Conservation (phyloP, 2,113 vertebrate species). For the Calypte anna region DNA sequence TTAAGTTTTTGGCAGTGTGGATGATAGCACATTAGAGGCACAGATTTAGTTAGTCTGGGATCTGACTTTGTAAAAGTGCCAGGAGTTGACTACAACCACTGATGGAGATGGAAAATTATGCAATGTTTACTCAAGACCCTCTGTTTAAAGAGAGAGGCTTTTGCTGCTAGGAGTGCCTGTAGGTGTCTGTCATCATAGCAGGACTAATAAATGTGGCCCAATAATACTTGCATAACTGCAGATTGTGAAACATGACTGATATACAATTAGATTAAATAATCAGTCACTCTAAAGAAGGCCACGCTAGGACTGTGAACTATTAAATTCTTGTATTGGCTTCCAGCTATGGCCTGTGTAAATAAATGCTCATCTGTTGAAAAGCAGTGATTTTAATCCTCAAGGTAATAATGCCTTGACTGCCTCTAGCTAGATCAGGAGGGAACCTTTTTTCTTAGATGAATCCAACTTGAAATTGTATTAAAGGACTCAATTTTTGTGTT, state of each 20-base stretch:
- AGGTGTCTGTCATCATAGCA: neutral
- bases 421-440: neutral
- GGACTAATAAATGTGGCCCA: neutral
- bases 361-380: neutral
- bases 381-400: neutral
- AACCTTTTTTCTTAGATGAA: neutral
- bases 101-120: neutral
- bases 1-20: neutral
- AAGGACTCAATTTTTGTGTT: neutral
- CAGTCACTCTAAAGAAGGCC: neutral
- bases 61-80: neutral
- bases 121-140: neutral
- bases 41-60: neutral
- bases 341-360: neutral
- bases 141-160: neutral
- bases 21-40: neutral
- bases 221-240: neutral
- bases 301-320: neutral
- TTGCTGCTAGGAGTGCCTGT: neutral
- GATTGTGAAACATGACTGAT: neutral
- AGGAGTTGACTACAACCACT: neutral
- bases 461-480: neutral
- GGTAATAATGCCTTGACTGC: neutral
- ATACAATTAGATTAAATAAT: neutral
- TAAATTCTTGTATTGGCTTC: neutral